Base-by-base conservation (phyloP, 2,797 vertebrate species). In the Smutsia gigantea region DNA sequence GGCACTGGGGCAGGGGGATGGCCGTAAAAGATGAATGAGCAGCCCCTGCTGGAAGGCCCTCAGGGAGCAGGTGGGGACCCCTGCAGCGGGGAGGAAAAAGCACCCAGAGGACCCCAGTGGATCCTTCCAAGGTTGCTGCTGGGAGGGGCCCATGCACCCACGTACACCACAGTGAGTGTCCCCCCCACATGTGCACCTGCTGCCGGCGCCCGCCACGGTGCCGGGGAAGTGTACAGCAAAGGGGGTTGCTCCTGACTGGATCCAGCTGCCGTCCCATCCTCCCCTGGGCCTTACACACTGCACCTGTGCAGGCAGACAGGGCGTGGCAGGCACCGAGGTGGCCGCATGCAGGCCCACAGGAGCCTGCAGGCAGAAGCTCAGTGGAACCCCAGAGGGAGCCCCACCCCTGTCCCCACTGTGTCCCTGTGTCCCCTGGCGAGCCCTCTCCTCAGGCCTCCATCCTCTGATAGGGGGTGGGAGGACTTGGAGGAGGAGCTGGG, bases 31-130 rank as follows among this genome's bases (percentile, higher is more conserved):
- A 25, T 81, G 78, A 82, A 82, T 57, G 71, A 72, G 46, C 72
- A 72, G 39, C 72, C 53, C 29, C 53, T 83, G 78, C 46, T n/a
- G 34, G 87, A 46, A 10, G 12, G 23, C 46, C n/a, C 29, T 84
- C 75, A 68, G 89, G 71, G 74, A 94, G 83, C 74, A 97, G 86
- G 92, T 95, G 42, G 77, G 63, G 42, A 51, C 19, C 74, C 68
- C 74, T 59, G 27, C 17, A 21, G 46, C 7, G 7, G 23, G 19
- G 57, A 66, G 42, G 57, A 37, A 86, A 37, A 78, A 72, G 49
- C 39, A 31, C 57, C 51, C 42, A 46, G 63, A 95, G 81, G 68
- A 71, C 49, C 64, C 57, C 46, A 74, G 86, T 1, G 42, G 55
- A 74, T 75, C 49, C 68, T 79, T 85, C 71, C n/a, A 89, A 78